Evolutionary conservation across 2,797 vertebrate species (phyloP).

Genomic region (Arrhamphus sclerolepis): DNA sequence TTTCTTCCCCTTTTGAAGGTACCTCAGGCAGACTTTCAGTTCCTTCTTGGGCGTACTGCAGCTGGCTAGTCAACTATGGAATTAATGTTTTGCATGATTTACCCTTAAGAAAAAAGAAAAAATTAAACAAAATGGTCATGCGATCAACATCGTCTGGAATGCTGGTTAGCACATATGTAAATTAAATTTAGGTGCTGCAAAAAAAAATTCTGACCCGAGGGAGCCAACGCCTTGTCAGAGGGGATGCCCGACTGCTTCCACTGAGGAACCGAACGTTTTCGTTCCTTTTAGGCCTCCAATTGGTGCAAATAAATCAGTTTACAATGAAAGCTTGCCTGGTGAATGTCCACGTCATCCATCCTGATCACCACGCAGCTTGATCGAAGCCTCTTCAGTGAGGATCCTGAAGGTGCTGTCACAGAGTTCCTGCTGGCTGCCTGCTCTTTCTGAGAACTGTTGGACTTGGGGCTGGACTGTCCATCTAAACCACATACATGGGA

Average conservation of each 20-base stretch:
- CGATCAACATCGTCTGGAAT: background rate
- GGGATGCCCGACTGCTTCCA: background rate
- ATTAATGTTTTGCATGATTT: background rate
- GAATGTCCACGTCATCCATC: slow-evolving; percentile 93
- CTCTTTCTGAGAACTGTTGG: slow-evolving; percentile 69
- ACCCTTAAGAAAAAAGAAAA: background rate
- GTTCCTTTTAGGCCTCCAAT: slow-evolving; percentile 6
- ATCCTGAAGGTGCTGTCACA: slow-evolving; percentile 44
- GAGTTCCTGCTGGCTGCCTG: slow-evolving; percentile 57
- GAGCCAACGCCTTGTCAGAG: no score
- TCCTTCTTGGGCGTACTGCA: background rate
- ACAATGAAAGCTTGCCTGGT: slow-evolving; percentile 84
- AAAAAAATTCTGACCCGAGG: no score
- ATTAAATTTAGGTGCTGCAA: no score
- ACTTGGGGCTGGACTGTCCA: slow-evolving; percentile 73
- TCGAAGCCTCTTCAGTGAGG: slow-evolving; percentile 87
- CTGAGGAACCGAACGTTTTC: slow-evolving; percentile 12
- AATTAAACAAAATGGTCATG: background rate
- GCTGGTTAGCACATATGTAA: background rate
- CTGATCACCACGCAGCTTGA: slow-evolving; percentile 91
- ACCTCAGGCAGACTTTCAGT: no score
- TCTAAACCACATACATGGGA: slow-evolving; percentile 59
- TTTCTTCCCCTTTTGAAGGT: background rate
- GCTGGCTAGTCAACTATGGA: background rate
- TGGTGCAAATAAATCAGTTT: slow-evolving; percentile 27